Base-by-base conservation (phyloP, 2,113 vertebrate species). In the Chascanopsetta lugubris region DNA sequence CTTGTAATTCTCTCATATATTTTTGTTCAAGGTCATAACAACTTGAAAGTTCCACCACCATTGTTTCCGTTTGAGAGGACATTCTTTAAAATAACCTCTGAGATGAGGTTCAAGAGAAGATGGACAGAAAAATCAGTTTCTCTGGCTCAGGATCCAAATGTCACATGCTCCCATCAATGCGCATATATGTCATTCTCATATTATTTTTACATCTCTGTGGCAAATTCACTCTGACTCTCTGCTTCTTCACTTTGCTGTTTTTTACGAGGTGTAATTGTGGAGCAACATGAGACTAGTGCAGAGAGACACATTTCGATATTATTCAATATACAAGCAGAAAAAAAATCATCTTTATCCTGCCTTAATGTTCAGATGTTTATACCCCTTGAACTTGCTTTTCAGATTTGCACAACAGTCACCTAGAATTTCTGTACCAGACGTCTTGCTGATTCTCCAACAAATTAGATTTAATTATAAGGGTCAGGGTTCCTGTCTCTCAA, bases 391-490 rank as follows among this genome's bases (percentile, higher is more conserved):
- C 26, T 15, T 3, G 3, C 21, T 6, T 4, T 36, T 15, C 21
- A 12, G 6, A 64, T 43, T 54, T 65, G 49, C 61, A 64, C 50
- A 22, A 34, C 34, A 34, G 29, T 22, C 20, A 12, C 10, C 4
- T 4, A 12, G 43, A 18, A 18, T 43, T 43, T 32, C 48, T 32
- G 25, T 6, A 34, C 8, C 47, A 11, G 3, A 18, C 12, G 22
- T 32, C 29, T 20, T 26, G 22, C 27, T 61, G 45, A 10, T 21
- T 11, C 13, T 61, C 29, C 25, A 30, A 26, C 36, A 42, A 9
- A 58, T 13, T 22, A 27, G 21, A 49, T 38, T 36, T 36, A 15
- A 48, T 34, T 26, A 36, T n/a, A n/a, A n/a, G n/a, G n/a, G n/a
- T n/a, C n/a, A n/a, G n/a, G n/a, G n/a, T 32, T 18, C 50, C 7